Evolutionary conservation across 2,113 vertebrate genomes (phyloP).

Genomic region (Vombatus ursinus): DNA sequence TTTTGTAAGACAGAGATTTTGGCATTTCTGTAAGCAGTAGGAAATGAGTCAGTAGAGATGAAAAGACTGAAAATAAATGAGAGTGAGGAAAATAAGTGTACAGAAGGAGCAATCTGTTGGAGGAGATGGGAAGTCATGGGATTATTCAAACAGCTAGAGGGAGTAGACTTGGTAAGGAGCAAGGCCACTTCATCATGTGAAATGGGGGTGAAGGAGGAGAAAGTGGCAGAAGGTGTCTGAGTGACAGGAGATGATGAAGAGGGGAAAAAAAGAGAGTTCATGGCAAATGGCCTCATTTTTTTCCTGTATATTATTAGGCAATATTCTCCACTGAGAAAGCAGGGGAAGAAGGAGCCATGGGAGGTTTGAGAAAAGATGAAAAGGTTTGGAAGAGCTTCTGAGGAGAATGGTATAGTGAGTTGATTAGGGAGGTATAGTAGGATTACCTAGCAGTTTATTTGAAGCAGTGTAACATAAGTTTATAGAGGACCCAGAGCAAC

Average conservation of each 20-base stretch:
- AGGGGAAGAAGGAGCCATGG: background rate
- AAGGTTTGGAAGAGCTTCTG: background rate
- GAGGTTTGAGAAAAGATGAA: background rate
- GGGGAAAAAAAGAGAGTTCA: background rate
- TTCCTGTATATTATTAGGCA: background rate
- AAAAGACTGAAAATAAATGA: background rate
- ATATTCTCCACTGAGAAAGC: background rate
- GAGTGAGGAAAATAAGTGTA: background rate
- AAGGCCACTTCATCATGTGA: background rate
- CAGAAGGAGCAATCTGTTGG: background rate
- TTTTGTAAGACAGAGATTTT: background rate
- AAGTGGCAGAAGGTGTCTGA: background rate
- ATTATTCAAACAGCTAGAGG: background rate
- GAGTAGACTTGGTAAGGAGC: background rate
- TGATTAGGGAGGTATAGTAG: background rate
- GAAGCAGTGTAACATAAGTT: background rate
- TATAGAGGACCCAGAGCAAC: background rate
- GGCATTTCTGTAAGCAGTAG: background rate
- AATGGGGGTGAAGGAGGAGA: background rate
- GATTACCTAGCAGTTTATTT: background rate
- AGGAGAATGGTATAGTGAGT: background rate
- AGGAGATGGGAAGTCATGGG: background rate
- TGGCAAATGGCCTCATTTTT: background rate
- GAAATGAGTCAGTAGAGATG: background rate
- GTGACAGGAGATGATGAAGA: background rate